Evolutionary conservation across 2,113 vertebrate species (phyloP), one percentile per base, ranked within the genome.

Genomic region (Cephalophus harveyi): DNA sequence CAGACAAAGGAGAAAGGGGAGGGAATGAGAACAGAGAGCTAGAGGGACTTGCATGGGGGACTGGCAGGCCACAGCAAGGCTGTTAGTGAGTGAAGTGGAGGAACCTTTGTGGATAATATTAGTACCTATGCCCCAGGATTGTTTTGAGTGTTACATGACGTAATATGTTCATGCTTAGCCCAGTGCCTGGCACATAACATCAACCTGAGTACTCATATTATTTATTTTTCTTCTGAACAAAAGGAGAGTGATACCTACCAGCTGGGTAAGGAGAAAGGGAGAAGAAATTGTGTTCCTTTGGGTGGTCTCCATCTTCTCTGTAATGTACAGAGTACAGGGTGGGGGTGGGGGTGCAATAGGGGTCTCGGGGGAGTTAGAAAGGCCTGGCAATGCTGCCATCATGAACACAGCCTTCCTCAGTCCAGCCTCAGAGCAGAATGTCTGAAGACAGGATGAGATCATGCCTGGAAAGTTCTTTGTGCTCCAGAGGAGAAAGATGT

Each of bases 361-460:
- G n/a, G 62, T 14, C 25, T 40, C 6, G 5, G 13, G 78, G 16
- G 4, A 96, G 28, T 93, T 50, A 62, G 30, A 93, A 52, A 78
- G 82, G 74, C 67, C 62, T 90, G 78, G 64, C 30, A 5, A 76
- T 1, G 33, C 82, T 59, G 16, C 86, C 23, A 88, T 76, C 16
- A 60, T 40, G 19, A 83, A 60, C 64, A 16, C 60, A 83, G 91
- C n/a, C 52, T 95, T 85, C 83, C 83, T 90, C 48, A 40, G 27
- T 91, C 50, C 46, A 79, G 33, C 40, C 54, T 89, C 57, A 93
- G 3, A 74, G 36, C 19, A 28, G 11, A 28, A 94, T 23, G 25
- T 83, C 81, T 92, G 67, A 93, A 97, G 64, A 94, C 74, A 95
- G 79, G 64, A 95, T 97, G 96, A 96, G 85, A 94, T 98, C 95